Evolutionary conservation across 2,113 vertebrate genomes (phyloP).

Genomic region (Poeciliopsis prolifica): DNA sequence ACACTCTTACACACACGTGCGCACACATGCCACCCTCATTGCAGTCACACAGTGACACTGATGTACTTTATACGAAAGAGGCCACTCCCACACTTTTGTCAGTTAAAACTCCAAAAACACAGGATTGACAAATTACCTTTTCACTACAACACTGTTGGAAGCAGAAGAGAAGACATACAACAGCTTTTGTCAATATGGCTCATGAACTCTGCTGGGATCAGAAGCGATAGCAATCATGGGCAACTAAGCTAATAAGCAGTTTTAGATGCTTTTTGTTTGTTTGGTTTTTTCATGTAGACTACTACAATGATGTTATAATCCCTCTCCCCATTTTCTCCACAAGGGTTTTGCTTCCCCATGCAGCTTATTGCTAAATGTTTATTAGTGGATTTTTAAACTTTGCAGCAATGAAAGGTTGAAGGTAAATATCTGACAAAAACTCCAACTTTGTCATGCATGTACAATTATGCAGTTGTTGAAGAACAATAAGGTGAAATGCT

Average conservation of each 20-base stretch:
- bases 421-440: background rate
- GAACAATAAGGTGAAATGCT: background rate
- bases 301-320: conserved; percentile 4
- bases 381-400: conserved; percentile 1
- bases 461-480: background rate
- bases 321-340: background rate
- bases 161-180: conserved; percentile 34
- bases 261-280: background rate
- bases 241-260: conserved; percentile 9
- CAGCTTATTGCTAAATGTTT: background rate
- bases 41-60: conserved; percentile 47
- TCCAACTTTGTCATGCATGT: background rate
- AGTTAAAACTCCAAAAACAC: conserved; percentile 16
- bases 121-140: conserved; percentile 12
- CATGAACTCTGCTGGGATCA: conserved; percentile 16
- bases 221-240: background rate
- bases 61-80: conserved; percentile 34
- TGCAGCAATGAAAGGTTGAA: background rate
- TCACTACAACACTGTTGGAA: conserved; percentile 32
- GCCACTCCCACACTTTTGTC: conserved; percentile 52
- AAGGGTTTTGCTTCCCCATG: background rate
- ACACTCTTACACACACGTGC: conserved; percentile 15
- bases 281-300: background rate
- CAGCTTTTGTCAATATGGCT: conserved; percentile 29
- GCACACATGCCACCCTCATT: conserved; percentile 15